phyloP scores from a whole-genome alignment of 2,797 vertebrate species.

The Yasuhikotakia modesta region DNA sequence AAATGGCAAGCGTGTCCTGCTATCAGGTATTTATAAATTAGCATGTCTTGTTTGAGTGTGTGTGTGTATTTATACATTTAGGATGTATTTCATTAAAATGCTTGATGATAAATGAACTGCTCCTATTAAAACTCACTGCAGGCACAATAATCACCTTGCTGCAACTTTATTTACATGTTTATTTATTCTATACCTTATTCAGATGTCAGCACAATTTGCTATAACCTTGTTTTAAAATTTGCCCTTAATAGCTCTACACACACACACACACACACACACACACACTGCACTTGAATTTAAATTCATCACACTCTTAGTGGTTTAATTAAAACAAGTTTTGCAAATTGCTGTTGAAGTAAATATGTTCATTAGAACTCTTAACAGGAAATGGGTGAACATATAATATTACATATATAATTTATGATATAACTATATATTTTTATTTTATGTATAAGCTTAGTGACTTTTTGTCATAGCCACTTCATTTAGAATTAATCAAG shows the following conservation, averaged over 20 bases:
- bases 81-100: neutral
- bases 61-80: neutral
- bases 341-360: neutral
- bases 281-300: neutral
- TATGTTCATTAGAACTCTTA: neutral
- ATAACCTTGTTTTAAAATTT: constrained; percentile 8
- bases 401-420: neutral
- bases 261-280: neutral
- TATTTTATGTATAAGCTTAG: constrained; percentile 55
- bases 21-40: neutral
- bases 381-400: neutral
- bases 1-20: neutral
- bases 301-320: neutral
- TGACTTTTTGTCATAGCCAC: constrained; percentile 62
- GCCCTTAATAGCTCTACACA: neutral
- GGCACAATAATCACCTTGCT: constrained; percentile 1
- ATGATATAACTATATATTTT: neutral
- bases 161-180: constrained; percentile 7
- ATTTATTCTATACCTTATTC: neutral
- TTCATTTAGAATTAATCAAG: constrained; percentile 69
- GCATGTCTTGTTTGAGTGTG: neutral
- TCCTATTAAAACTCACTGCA: neutral
- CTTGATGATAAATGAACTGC: neutral
- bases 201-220: constrained; percentile 12
- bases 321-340: neutral